Percentiles rank a stretch among this genome's conserved stretches.
Evolutionary conservation across 2,797 vertebrate genomes (phyloP).

Genomic region (Sebastolobus altivelis): DNA sequence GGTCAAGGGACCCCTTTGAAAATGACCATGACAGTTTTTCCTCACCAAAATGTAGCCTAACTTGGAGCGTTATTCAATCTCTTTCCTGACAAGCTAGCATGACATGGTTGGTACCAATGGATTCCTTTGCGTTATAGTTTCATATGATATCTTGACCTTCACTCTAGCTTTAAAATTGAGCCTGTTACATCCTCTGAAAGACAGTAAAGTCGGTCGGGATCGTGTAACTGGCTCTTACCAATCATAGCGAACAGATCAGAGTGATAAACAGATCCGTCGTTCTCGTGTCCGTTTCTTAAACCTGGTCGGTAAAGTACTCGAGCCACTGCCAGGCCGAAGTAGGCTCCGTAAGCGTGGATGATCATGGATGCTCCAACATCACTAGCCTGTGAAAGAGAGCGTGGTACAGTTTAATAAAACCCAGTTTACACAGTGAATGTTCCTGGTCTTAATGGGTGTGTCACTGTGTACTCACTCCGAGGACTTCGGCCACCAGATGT

Average conservation of each 20-base stretch:
- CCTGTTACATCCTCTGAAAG: too few relatives aligned
- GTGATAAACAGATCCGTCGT: constrained; percentile 92
- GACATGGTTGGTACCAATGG: too few relatives aligned
- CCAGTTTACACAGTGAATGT: not conserved
- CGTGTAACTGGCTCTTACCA: constrained; percentile 82
- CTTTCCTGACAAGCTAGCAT: too few relatives aligned
- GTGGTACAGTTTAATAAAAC: not conserved
- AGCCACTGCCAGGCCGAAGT: constrained; percentile 92
- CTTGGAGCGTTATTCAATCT: too few relatives aligned
- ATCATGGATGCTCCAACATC: constrained; percentile 96
- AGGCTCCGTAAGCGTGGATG: constrained; percentile 96
- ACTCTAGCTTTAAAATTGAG: too few relatives aligned
- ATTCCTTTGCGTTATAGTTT: too few relatives aligned
- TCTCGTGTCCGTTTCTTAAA: constrained; percentile 86
- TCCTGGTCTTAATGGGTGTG: not conserved
- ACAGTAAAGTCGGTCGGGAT: too few relatives aligned
- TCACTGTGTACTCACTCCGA: constrained; percentile 76
- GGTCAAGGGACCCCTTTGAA: too few relatives aligned
- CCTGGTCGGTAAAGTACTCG: constrained; percentile 88
- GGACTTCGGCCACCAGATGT: constrained; percentile 79
- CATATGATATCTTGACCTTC: too few relatives aligned
- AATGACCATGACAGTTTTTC: too few relatives aligned
- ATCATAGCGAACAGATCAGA: constrained; percentile 98
- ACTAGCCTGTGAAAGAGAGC: constrained; percentile 84
- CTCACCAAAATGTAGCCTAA: too few relatives aligned